phyloP scores from a whole-genome alignment of 2,113 vertebrate species.

The Trichechus manatus region DNA sequence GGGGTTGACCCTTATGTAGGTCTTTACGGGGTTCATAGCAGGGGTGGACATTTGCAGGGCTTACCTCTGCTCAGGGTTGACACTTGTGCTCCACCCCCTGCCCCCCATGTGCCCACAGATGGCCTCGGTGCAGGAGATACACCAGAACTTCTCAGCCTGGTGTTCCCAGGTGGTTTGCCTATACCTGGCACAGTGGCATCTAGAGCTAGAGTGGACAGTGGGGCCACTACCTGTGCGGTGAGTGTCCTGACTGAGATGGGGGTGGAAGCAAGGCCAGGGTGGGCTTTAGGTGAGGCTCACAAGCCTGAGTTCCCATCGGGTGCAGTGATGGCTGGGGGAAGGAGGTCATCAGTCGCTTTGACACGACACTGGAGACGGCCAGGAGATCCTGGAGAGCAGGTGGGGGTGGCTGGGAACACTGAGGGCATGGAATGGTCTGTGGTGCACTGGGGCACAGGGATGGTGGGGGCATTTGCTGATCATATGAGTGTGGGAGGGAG shows the following conservation, averaged over 20 bases:
- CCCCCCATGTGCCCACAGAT: constrained; percentile 89
- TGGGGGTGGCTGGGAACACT: constrained; percentile 86
- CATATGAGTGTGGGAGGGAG: too few relatives aligned
- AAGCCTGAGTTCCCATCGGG: fast-evolving
- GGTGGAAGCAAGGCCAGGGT: too few relatives aligned
- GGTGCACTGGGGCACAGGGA: too few relatives aligned
- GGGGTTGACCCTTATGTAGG: too few relatives aligned
- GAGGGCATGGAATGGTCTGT: too few relatives aligned
- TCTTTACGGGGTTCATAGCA: too few relatives aligned
- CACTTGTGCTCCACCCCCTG: constrained; percentile 89
- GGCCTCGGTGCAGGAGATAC: too few relatives aligned
- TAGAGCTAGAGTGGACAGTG: constrained; percentile 94
- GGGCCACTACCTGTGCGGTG: constrained; percentile 91
- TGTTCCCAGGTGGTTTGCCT: constrained; percentile 85
- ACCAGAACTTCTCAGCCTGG: too few relatives aligned
- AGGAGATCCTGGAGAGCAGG: too few relatives aligned
- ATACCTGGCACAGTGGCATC: constrained; percentile 85
- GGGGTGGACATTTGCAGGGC: too few relatives aligned
- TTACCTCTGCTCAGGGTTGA: too few relatives aligned
- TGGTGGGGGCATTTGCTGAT: too few relatives aligned
- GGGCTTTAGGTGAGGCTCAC: background rate
- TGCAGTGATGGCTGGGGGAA: constrained; percentile 90
- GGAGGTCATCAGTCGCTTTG: constrained; percentile 92
- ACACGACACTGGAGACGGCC: constrained; percentile 87
- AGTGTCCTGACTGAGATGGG: constrained; percentile 44